Base-by-base conservation (phyloP, 2,888 invertebrate species). In the Chloroclysta siterata region DNA sequence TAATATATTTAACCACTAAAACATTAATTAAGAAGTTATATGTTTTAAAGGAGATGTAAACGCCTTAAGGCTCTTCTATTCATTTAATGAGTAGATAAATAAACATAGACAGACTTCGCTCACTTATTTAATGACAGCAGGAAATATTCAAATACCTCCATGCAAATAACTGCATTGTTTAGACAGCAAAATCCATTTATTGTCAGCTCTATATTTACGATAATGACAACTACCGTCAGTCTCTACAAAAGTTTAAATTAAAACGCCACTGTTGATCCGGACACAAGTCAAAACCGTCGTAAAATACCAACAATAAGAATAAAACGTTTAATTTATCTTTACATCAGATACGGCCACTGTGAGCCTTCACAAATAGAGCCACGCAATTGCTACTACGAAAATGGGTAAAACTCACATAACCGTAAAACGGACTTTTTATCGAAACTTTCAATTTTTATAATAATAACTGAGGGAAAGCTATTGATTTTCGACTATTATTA, bases 291-390 rank as follows among this genome's bases (percentile, higher is more conserved):
- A 69, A 69, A 67, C 65, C 71, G 74, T 80, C 81, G 78, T 82
- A 79, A 84, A 82, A 79, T 68, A 76, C 74, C 75, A 77, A 79
- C 80, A 79, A 77, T 78, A 72, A 75, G 70, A 75, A 80, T 85
- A 83, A 84, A 80, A 82, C 72, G 65, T 67, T 79, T 79, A 79
- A 82, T 76, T 79, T 84, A 83, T 83, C 74, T 74, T 65, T 74
- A 70, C 54, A 63, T 63, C 68, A 11, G 52, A 57, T 47, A 63
- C 62, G 54, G 48, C 46, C 66, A 66, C 69, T 72, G 70, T 68
- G 53, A 56, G 58, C 29, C 39, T 65, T 55, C 52, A 53, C 50
- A 65, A 62, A 60, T 50, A 66, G 68, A 69, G 66, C 47, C 60
- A 52, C 56, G 64, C 54, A 60, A 70, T 70, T 68, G 63, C 72